Evolutionary conservation across 2,888 invertebrate species (phyloP).

Genomic region (Zaprionus bogoriensis): DNA sequence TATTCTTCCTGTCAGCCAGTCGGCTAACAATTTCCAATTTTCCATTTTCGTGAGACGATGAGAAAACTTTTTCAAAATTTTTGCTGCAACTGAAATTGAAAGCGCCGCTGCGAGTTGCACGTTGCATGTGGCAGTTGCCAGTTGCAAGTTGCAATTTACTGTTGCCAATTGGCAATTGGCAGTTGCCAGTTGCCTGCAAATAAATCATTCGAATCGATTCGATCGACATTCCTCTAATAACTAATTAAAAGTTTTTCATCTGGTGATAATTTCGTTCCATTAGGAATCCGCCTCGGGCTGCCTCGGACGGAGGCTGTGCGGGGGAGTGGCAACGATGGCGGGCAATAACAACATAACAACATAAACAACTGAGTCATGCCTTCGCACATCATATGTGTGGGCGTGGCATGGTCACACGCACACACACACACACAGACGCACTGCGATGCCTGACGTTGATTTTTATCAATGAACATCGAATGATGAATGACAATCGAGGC

Average conservation of each 20-base stretch:
- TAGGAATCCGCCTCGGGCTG: conserved; percentile 13
- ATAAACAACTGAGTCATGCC: conserved; percentile 25
- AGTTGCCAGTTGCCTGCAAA: background rate
- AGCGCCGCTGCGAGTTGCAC: conserved; percentile 24
- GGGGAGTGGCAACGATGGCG: background rate
- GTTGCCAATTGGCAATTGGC: background rate
- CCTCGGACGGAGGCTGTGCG: background rate
- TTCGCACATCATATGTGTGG: conserved; percentile 8
- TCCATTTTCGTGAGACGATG: conserved; percentile 67
- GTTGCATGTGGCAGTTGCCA: conserved; percentile 35
- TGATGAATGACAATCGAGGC: conserved; percentile 42
- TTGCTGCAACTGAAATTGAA: conserved; percentile 37
- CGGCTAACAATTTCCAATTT: conserved; percentile 63
- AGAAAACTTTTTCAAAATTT: conserved; percentile 28
- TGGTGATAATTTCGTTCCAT: conserved; percentile 42
- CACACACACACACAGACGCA: too few relatives aligned
- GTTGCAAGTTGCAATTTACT: conserved; percentile 12
- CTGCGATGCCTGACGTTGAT: conserved; percentile 35
- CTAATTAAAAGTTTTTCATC: conserved; percentile 65
- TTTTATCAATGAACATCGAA: conserved; percentile 44
- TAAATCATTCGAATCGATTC: conserved; percentile 35
- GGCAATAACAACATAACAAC: conserved; percentile 20
- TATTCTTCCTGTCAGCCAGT: background rate
- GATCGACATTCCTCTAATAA: conserved; percentile 43
- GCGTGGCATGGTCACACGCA: background rate